A percentile compares a stretch with the other conserved stretches of the same genome.
phyloP scores from a whole-genome alignment of 2,797 vertebrate species.

The Anguilla megastoma region DNA sequence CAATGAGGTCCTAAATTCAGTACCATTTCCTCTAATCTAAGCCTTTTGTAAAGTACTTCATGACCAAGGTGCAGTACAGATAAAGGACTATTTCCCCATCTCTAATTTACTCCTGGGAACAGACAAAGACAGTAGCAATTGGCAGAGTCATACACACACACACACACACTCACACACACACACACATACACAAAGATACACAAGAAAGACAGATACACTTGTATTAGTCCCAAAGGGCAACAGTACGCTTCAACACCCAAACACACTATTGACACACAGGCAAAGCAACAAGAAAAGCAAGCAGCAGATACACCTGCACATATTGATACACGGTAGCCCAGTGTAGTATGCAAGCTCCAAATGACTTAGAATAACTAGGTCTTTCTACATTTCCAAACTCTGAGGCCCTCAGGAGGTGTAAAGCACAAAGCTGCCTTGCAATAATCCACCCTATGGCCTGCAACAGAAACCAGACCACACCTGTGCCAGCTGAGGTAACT shows the following conservation, averaged over 20 bases:
- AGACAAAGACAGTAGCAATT: background rate
- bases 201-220: background rate
- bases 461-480: too few relatives aligned
- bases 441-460: too few relatives aligned
- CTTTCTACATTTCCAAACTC: too few relatives aligned
- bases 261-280: slow-evolving; percentile 4
- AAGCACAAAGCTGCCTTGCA: too few relatives aligned
- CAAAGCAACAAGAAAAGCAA: slow-evolving; percentile 8
- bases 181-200: slow-evolving; percentile 1
- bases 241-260: background rate
- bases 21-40: background rate
- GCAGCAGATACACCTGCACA: background rate
- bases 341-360: too few relatives aligned
- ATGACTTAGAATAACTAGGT: too few relatives aligned
- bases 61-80: too few relatives aligned
- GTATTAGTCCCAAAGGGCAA: background rate
- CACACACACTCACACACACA: slow-evolving; percentile 3
- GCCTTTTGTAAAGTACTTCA: too few relatives aligned
- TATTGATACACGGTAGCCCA: too few relatives aligned
- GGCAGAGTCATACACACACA: background rate
- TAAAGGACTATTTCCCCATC: background rate
- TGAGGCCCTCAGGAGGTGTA: too few relatives aligned
- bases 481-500: too few relatives aligned
- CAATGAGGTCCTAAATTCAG: background rate
- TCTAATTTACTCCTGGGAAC: background rate